Evolutionary conservation across 2,888 invertebrate genomes (phyloP).

Genomic region (Troides aeacus): DNA sequence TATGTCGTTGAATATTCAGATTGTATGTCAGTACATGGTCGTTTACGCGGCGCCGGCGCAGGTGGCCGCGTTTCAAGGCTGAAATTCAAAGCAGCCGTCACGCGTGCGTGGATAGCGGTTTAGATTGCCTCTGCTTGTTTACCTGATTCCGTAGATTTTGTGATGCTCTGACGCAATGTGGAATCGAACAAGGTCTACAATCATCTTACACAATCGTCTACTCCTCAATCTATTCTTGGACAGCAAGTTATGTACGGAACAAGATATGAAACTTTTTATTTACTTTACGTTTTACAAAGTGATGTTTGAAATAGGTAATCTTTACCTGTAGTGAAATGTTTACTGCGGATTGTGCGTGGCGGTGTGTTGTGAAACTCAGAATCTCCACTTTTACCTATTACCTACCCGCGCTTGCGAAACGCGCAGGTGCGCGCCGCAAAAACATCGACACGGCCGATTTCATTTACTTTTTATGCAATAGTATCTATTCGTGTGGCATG

Average conservation of each 20-base stretch:
- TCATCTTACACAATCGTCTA: neutral
- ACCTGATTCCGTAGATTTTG: conserved; percentile 45
- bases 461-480: conserved; percentile 76
- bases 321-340: conserved; percentile 42
- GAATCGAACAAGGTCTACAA: conserved; percentile 13
- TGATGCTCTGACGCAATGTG: conserved; percentile 21
- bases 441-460: conserved; percentile 71
- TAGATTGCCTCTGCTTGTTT: conserved; percentile 57
- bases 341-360: conserved; percentile 46
- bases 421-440: conserved; percentile 81
- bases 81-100: conserved; percentile 80
- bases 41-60: conserved; percentile 83
- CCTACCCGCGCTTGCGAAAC: conserved; percentile 78
- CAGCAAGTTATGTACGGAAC: neutral
- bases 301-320: conserved; percentile 38
- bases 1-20: conserved; percentile 78
- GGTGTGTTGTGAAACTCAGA: conserved; percentile 73
- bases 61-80: conserved; percentile 81
- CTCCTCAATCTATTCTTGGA: neutral
- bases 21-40: conserved; percentile 76
- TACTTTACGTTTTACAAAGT: neutral
- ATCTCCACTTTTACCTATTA: conserved; percentile 79
- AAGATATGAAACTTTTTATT: neutral
- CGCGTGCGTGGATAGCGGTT: conserved; percentile 73
- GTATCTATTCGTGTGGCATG: conserved; percentile 44